These are phyloP conservation scores for Otocyon megalotis DNA, from an alignment of 2,113 vertebrate genomes.

Conservation along the genomic window DNA sequence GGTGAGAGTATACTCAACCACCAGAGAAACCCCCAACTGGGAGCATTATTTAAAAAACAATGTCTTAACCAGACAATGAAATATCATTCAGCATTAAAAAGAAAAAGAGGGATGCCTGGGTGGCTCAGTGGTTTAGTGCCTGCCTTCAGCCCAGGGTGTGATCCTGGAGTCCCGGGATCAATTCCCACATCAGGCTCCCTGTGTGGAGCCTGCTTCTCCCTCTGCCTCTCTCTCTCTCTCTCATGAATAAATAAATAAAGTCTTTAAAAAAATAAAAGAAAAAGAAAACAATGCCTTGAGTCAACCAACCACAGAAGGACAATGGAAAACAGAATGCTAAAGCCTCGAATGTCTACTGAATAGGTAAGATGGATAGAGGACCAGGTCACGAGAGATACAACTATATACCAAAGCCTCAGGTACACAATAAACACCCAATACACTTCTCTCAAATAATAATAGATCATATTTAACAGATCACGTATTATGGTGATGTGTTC, in stretches of 20 bases:
- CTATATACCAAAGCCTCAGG: not conserved
- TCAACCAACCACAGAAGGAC: not conserved
- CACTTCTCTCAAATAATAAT: not conserved
- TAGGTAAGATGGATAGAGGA: not conserved
- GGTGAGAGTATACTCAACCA: not conserved
- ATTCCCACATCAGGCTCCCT: no score
- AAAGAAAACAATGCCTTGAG: not conserved
- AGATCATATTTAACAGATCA: not conserved
- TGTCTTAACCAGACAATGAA: not conserved
- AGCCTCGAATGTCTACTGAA: not conserved
- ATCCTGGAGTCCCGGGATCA: no score
- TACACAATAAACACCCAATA: not conserved
- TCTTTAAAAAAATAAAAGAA: not conserved
- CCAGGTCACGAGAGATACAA: not conserved
- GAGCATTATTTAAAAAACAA: conserved; percentile 37
- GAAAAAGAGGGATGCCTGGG: not conserved
- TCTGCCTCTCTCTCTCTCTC: no score
- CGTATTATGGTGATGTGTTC: not conserved
- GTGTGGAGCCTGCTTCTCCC: no score
- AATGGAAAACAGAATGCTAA: conserved; percentile 29
- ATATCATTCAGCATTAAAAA: not conserved
- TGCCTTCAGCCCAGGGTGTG: no score
- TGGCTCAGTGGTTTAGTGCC: no score
- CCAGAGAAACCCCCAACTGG: conserved; percentile 28
- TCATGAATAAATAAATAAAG: no score